These are phyloP conservation scores for Myocastor coypus DNA, from an alignment of 2,113 vertebrate species.

Conservation along the genomic window DNA sequence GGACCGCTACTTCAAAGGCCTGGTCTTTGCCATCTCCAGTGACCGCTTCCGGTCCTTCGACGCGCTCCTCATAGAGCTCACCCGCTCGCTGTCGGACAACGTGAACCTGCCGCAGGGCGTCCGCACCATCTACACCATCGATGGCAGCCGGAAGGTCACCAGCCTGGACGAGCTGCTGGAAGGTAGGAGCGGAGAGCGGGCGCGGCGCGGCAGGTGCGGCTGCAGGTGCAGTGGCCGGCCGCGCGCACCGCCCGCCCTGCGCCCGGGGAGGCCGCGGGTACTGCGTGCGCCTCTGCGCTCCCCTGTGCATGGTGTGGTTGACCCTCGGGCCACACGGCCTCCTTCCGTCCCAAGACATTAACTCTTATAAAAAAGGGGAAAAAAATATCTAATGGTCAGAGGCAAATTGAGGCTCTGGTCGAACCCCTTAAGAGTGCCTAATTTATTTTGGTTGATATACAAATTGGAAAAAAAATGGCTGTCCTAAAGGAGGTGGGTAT, in stretches of 20 bases:
- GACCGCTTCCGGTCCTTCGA: constrained; percentile 97
- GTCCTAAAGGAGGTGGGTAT: background rate
- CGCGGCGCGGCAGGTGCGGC: background rate
- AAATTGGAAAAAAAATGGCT: background rate
- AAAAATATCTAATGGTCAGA: background rate
- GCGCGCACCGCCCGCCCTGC: background rate
- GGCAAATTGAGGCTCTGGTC: background rate
- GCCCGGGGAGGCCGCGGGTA: background rate
- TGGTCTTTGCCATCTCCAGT: constrained; percentile 95
- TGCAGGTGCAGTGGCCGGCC: constrained; percentile 20
- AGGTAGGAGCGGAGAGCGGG: constrained; percentile 81
- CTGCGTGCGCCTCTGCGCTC: background rate
- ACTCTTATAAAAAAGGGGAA: background rate
- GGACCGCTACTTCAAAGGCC: constrained; percentile 97
- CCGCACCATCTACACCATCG: constrained; percentile 93
- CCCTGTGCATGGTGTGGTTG: background rate
- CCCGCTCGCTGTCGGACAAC: constrained; percentile 95
- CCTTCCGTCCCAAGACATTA: background rate
- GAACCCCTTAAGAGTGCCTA: background rate
- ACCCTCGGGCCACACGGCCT: no score
- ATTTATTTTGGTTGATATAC: constrained; percentile 9
- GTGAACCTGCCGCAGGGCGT: constrained; percentile 97
- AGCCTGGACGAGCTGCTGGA: constrained; percentile 95
- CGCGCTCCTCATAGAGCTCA: constrained; percentile 96
- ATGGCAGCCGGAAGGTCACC: constrained; percentile 93